A percentile compares a stretch with the other conserved stretches of the same genome.
Evolutionary conservation across 2,888 invertebrate genomes (phyloP).

Genomic region (Chloroclysta siterata): DNA sequence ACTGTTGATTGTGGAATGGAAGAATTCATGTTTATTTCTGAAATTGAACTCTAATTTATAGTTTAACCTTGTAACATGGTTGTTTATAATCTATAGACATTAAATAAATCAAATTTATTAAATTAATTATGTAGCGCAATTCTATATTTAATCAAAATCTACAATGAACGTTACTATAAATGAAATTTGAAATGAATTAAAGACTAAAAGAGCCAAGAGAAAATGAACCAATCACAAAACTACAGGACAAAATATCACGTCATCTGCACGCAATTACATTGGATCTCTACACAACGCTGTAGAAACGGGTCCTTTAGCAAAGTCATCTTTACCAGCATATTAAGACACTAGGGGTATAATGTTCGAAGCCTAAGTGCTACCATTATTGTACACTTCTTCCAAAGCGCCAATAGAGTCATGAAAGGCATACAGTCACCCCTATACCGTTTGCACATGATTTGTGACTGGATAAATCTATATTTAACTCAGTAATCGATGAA

Average conservation of each 20-base stretch:
- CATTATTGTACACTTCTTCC: not conserved
- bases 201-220: not conserved
- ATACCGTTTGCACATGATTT: not conserved
- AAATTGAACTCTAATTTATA: conserved; percentile 21
- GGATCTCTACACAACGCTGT: not conserved
- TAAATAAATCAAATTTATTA: too few relatives aligned
- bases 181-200: too few relatives aligned
- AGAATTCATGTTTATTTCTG: conserved; percentile 51
- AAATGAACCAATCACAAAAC: not conserved
- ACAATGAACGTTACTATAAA: too few relatives aligned
- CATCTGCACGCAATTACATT: not conserved
- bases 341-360: not conserved
- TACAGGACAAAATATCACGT: not conserved
- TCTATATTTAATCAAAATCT: too few relatives aligned
- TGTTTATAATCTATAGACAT: not conserved
- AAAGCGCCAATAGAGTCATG: not conserved
- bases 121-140: too few relatives aligned
- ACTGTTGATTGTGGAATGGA: conserved; percentile 47
- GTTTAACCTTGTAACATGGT: not conserved
- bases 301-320: not conserved
- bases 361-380: not conserved
- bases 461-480: not conserved
- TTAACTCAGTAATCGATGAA: not conserved
- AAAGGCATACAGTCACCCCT: not conserved
- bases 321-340: not conserved